Percentiles rank a stretch among this genome's conserved stretches.
phyloP scores from a whole-genome alignment of 2,888 invertebrate genomes.

The Latrodectus elegans region DNA sequence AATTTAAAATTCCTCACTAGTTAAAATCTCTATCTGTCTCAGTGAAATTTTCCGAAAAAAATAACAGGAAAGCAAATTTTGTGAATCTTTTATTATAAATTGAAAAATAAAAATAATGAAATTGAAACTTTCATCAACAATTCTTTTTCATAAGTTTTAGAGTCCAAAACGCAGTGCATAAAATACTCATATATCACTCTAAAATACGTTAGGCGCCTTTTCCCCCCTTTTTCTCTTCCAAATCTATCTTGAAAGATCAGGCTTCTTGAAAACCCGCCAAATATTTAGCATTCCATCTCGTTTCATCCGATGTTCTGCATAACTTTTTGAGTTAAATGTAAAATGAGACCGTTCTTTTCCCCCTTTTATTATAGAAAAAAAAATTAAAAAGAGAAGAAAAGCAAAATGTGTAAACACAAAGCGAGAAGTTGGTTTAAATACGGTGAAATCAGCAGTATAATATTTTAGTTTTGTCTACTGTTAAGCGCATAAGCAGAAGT shows the following conservation, averaged over 20 bases:
- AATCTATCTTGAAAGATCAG: constrained; percentile 67
- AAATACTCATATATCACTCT: constrained; percentile 54
- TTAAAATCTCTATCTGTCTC: too few species aligned
- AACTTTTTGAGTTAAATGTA: not conserved
- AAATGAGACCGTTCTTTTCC: not conserved
- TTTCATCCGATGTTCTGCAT: constrained; percentile 13
- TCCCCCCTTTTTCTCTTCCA: constrained; percentile 15
- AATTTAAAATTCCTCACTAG: too few species aligned
- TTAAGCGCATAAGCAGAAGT: constrained; percentile 55
- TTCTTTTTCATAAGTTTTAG: constrained; percentile 28
- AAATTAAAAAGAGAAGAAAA: not conserved
- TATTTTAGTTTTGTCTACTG: constrained; percentile 61
- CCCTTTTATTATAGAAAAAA: not conserved
- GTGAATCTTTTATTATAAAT: not conserved
- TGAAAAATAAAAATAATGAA: not conserved
- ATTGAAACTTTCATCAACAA: constrained; percentile 29
- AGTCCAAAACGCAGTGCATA: constrained; percentile 39
- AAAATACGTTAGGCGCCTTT: constrained; percentile 35
- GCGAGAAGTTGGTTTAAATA: constrained; percentile 34
- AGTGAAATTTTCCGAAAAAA: not conserved
- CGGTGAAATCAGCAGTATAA: constrained; percentile 11
- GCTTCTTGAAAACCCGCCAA: constrained; percentile 39
- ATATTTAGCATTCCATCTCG: constrained; percentile 48
- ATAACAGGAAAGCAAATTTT: not conserved
- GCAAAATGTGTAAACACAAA: not conserved